Evolutionary conservation across 2,113 vertebrate genomes (phyloP), one percentile per base, ranked within the genome.

Genomic region (Puffinus mauretanicus): DNA sequence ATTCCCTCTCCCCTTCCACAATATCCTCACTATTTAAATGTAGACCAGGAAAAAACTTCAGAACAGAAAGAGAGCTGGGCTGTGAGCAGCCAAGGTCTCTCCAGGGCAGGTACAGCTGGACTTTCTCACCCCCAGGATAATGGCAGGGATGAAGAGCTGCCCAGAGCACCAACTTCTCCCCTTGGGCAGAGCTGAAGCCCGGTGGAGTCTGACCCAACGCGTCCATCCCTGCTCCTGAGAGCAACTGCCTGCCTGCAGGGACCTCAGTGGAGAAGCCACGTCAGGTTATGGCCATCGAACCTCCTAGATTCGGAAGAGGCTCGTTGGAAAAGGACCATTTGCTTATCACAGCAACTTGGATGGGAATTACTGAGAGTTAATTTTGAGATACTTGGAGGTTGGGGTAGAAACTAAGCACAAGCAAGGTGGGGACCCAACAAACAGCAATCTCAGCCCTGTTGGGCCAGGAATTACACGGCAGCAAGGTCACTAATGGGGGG

Each of bases 201-300:
- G 1, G 27, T 4, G 18, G 52, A 72, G 29, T 25, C 25, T 2
- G 4, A 19, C 29, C 34, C 54, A 27, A 7, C 0, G 2, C 40
- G 36, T 22, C 57, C 52, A 32, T 5, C 62, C 75, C 36, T 57
- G 18, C 3, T 44, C 42, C 60, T 19, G 47, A 40, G 19, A 66
- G 11, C 7, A 2, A 10, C 32, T 16, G 29, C 32, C 36, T 52
- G 40, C 40, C 62, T 49, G 25, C 16, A 51, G 70, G 47, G 19
- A 61, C 11, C 40, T 27, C 46, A 4, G 61, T 1, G 3, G n/a
- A 85, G 84, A 22, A 60, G 6, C 42, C 47, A 11, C 13, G 10
- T 11, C 64, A 55, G 30, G 14, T 13, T 9, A 19, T 1, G 24
- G 75, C 30, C 66, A 71, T 4, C 8, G 0, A 22, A 72, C 7